Base-by-base conservation (phyloP, 1,140 invertebrate genomes). In the Drosophila novamexicana region DNA sequence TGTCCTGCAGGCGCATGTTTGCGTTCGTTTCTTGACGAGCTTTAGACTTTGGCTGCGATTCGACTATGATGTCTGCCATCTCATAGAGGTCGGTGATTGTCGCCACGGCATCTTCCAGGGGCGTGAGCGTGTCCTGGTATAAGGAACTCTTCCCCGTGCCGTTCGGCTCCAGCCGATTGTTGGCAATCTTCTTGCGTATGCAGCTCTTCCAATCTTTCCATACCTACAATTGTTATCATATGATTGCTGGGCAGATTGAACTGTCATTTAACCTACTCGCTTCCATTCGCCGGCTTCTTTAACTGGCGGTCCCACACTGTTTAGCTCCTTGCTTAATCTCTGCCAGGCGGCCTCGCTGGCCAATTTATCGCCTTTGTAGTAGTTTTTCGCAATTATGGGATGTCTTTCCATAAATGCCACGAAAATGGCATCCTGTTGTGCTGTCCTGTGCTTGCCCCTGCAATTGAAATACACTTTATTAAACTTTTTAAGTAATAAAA, bases 181-280 rank as follows among this genome's bases (percentile, higher is more conserved):
- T 82, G 0, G 75, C 74, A 16, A 86, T 86, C 44, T 86, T 86
- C 45, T 88, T 86, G 16, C 76, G 67, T 9, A 86, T 86, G 64
- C 83, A 88, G 32, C 70, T 88, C 42, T 88, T 86, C 82, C 82
- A 86, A 44, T 86, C 82, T 58, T 86, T 86, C 82, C 82, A 86
- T n/a, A 86, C 80, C 80, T 82, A 10, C 16, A 2, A n/a, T 7
- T n/a, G 8, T 6, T 12, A 36, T 1, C 0, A 9, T 22, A n/a
- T 9, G 7, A 8, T 32, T 9, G 1, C 5, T 6, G 3, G 6
- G n/a, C 1, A 7, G 10, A 37, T 44, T n/a, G 5, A 14, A 40
- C 6, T 22, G 12, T 4, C 7, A 7, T 4, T 34, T 3, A 7
- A 59, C 59, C 37, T 40, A 82, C 82, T 12, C 82, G 59, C 7